Evolutionary conservation across 2,888 invertebrate species (phyloP).

Genomic region (Apodemia duryi): DNA sequence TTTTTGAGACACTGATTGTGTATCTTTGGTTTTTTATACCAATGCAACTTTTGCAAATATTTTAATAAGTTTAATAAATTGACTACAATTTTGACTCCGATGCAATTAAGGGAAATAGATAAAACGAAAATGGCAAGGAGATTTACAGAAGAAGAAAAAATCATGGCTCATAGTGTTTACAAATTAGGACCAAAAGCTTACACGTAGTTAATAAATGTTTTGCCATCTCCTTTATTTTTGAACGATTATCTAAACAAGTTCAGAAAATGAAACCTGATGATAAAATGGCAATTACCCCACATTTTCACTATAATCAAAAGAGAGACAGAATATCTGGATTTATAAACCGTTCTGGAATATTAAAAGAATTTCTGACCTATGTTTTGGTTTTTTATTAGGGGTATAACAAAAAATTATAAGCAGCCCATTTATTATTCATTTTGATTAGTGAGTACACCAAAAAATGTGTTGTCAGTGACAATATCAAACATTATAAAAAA

Average conservation of each 20-base stretch:
- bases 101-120: conserved; percentile 23
- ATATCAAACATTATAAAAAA: not conserved
- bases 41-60: not conserved
- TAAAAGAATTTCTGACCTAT: conserved; percentile 23
- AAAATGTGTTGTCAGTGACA: not conserved
- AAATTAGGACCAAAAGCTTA: conserved; percentile 25
- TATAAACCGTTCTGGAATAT: conserved; percentile 16
- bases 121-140: conserved; percentile 26
- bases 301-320: conserved; percentile 23
- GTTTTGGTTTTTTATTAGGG: conserved; percentile 26
- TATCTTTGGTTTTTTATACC: too few species aligned
- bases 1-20: too few species aligned
- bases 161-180: conserved; percentile 24
- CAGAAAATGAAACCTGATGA: conserved; percentile 22
- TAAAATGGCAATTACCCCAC: conserved; percentile 17
- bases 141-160: conserved; percentile 27
- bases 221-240: conserved; percentile 26
- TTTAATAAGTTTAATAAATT: conserved; percentile 18
- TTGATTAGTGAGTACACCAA: conserved; percentile 20
- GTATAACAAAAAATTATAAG: conserved; percentile 26
- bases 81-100: conserved; percentile 22
- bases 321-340: conserved; percentile 24
- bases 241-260: conserved; percentile 22
- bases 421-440: conserved; percentile 24
- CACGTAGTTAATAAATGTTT: conserved; percentile 22